Base-by-base conservation (phyloP, 2,797 vertebrate genomes). In the Danio aesculapii region DNA sequence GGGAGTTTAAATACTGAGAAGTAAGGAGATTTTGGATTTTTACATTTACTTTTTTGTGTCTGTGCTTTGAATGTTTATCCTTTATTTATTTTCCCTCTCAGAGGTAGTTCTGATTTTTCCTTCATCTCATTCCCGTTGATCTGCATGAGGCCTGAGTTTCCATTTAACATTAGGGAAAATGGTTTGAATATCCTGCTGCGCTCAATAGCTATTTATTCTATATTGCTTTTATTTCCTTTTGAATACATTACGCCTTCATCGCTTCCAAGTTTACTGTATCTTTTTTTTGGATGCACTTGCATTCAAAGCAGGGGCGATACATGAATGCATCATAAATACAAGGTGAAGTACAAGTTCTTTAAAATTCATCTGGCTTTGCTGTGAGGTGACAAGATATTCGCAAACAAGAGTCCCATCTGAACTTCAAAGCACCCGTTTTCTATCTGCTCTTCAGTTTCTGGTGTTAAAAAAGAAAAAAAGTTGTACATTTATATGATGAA, bases 371-470 rank as follows among this genome's bases (percentile, higher is more conserved):
- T 62, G 3, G 30, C 52, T 81, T 67, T 64, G 21, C 52, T 9
- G 50, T 67, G 17, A 17, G 52, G n/a, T 84, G 62, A 66, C 80
- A 75, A 66, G 16, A 63, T 53, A 44, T 78, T 81, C 53, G 47
- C 49, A 73, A 72, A 66, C 67, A 71, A 55, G 55, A 79, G 57
- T 58, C 39, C 30, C 70, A 30, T 53, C 58, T 74, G 21, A 68
- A 77, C 72, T 79, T 86, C 44, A 71, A 82, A 84, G 62, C 4
- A 49, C 62, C 39, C 39, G 8, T 67, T 75, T 63, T 83, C 58
- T 16, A 63, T 46, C 41, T 46, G 68, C 64, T 57, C 72, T 81
- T 84, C 67, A 62, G 66, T 84, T 81, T 39, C 73, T 84, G 16
- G 41, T 73, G 70, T 8, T 16, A 30, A 30, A 30, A 30, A 30